phyloP scores from a whole-genome alignment of 2,888 invertebrate genomes.

The Vannuccia rotundouncinata region DNA sequence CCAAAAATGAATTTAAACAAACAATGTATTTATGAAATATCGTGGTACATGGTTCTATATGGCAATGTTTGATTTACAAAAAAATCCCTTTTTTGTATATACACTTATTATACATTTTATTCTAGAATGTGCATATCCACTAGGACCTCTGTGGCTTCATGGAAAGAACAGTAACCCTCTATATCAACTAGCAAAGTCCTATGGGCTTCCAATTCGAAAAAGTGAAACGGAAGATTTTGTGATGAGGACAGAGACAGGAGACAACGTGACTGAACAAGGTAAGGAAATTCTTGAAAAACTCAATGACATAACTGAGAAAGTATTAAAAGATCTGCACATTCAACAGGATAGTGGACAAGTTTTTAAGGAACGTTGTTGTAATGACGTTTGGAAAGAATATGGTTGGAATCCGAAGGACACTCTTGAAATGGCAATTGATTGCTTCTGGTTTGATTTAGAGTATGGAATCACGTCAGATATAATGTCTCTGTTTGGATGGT shows the following conservation, averaged over 20 bases:
- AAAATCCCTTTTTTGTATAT: too few species aligned
- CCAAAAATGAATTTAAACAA: too few species aligned
- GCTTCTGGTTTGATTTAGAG: not conserved
- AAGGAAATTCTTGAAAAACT: not conserved
- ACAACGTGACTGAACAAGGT: not conserved
- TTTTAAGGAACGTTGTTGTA: not conserved
- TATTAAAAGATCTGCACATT: not conserved
- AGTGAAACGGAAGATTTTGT: not conserved
- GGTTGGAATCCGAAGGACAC: not conserved
- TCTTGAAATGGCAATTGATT: not conserved
- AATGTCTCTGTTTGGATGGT: not conserved
- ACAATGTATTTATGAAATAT: too few species aligned
- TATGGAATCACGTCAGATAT: not conserved
- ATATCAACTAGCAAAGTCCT: slow-evolving; percentile 5
- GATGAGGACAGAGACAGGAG: not conserved
- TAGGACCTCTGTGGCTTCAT: slow-evolving; percentile 32
- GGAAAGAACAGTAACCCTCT: slow-evolving; percentile 29
- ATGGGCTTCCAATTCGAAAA: not conserved
- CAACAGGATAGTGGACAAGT: not conserved
- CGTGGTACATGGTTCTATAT: too few species aligned
- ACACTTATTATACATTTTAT: too few species aligned
- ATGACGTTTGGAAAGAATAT: not conserved
- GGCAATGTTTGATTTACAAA: too few species aligned
- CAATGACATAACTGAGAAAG: not conserved
- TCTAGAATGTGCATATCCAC: not conserved